Conservation (phyloP, 2,888 invertebrate genomes). For the Machimus atricapillus region DNA sequence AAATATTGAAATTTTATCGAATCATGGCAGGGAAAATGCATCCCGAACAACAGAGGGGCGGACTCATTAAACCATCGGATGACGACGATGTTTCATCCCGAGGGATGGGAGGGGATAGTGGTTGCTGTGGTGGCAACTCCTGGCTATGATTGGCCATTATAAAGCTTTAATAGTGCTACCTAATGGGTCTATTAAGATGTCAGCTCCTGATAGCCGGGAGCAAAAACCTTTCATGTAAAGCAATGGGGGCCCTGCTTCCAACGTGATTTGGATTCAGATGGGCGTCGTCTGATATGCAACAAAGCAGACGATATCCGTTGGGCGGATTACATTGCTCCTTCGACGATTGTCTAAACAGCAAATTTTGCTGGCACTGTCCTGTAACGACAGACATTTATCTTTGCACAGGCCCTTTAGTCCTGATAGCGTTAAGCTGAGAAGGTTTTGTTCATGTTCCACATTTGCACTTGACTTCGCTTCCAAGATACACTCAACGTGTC, state of each 20-base stretch:
- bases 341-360: not conserved
- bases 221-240: not conserved
- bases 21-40: not conserved
- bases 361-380: not conserved
- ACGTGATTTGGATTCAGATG: not conserved
- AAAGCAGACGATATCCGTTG: not conserved
- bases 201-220: not conserved
- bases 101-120: not conserved
- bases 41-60: not conserved
- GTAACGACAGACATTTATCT: not conserved
- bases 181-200: conserved; percentile 16
- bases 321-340: not conserved
- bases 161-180: not conserved
- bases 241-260: not conserved
- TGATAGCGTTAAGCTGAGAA: not conserved
- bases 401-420: not conserved
- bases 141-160: not conserved
- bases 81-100: not conserved
- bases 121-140: not conserved
- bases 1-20: not conserved
- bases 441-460: not conserved
- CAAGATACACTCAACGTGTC: not conserved
- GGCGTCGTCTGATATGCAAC: not conserved
- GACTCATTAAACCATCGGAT: not conserved
- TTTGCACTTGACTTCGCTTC: not conserved